A percentile compares a stretch with the other conserved stretches of the same genome.
These are phyloP conservation scores for Clavelina lepadiformis DNA, from an alignment of 23 tunicate species.

Conservation along the genomic window DNA sequence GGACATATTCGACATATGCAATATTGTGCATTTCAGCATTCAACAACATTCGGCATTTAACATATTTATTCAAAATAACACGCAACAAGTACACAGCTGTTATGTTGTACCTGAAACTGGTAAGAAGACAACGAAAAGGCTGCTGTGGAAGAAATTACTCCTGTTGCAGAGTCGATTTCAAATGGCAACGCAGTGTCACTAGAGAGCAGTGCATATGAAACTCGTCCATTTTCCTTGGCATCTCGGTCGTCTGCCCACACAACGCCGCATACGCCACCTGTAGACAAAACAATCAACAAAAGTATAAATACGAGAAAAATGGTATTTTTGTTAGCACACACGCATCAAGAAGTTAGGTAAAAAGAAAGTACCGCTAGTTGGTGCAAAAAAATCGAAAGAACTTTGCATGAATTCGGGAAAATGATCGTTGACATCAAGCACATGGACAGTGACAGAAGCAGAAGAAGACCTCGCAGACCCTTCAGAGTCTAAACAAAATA, in stretches of 20 bases:
- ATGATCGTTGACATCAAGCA: slow-evolving; percentile 51
- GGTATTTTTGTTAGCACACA: too few relatives aligned
- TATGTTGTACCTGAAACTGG: slow-evolving; percentile 10
- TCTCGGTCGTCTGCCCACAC: slow-evolving; percentile 52
- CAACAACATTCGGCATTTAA: too few relatives aligned
- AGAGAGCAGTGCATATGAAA: slow-evolving; percentile 22
- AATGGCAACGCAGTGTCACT: background rate
- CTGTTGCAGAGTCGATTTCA: slow-evolving; percentile 5
- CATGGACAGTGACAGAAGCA: slow-evolving; percentile 3
- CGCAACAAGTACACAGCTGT: background rate
- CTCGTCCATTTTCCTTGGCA: slow-evolving; percentile 37
- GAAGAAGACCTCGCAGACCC: background rate
- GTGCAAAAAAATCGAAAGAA: background rate
- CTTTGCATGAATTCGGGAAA: slow-evolving; percentile 7
- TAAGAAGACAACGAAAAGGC: background rate
- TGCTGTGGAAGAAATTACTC: background rate
- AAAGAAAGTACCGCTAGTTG: too few relatives aligned
- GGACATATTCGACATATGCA: background rate
- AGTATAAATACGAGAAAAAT: too few relatives aligned
- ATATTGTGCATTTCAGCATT: background rate
- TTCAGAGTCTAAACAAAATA: background rate
- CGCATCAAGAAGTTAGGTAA: too few relatives aligned
- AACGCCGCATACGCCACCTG: slow-evolving; percentile 33
- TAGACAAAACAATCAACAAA: too few relatives aligned
- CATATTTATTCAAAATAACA: too few relatives aligned